Evolutionary conservation across 2,113 vertebrate species (phyloP).

Genomic region (Brachyhypopomus occidentalis): DNA sequence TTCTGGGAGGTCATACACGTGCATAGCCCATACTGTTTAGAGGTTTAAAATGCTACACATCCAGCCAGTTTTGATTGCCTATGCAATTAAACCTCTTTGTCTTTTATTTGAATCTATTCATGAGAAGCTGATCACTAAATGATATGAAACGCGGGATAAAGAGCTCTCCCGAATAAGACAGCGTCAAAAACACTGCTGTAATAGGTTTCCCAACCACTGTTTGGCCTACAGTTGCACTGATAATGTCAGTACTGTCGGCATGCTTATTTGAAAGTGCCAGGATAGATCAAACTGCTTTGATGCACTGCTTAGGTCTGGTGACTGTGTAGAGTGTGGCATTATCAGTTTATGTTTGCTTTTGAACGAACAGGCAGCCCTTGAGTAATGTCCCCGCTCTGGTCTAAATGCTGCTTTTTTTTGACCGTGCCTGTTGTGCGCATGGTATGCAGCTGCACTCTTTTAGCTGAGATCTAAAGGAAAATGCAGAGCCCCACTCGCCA

Average conservation of each 20-base stretch:
- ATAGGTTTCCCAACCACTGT: not conserved
- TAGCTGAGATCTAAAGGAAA: constrained; percentile 35
- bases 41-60: too few relatives aligned
- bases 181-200: not conserved
- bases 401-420: not conserved
- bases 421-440: not conserved
- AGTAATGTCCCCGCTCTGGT: not conserved
- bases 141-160: too few relatives aligned
- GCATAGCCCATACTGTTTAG: not conserved
- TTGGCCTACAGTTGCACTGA: not conserved
- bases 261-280: constrained; percentile 10
- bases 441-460: constrained; percentile 30
- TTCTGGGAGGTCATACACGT: not conserved
- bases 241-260: constrained; percentile 1
- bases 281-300: not conserved
- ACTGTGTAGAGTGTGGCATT: not conserved
- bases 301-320: not conserved
- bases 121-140: too few relatives aligned
- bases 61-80: too few relatives aligned
- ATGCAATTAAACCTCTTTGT: too few relatives aligned
- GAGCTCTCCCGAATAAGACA: not conserved
- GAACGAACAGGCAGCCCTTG: not conserved
- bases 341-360: constrained; percentile 17
- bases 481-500: constrained; percentile 51
- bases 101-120: too few relatives aligned